These are phyloP conservation scores for Trisateles emortualis DNA, from an alignment of 2,888 invertebrate species.

Conservation along the genomic window DNA sequence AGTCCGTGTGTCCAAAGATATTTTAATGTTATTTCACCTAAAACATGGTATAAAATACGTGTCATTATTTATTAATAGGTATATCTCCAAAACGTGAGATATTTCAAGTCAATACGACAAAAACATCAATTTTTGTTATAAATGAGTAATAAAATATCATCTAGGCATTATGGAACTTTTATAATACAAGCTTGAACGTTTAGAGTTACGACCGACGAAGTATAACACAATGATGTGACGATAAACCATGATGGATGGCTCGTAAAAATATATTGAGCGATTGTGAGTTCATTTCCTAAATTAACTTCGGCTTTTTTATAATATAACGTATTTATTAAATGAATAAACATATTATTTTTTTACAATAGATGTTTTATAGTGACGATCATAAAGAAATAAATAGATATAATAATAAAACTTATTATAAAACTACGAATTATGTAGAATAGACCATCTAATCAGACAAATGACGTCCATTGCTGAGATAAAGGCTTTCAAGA, in stretches of 20 bases:
- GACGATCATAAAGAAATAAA: background rate
- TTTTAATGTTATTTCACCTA: background rate
- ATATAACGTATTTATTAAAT: slow-evolving; percentile 4
- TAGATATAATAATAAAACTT: too few species aligned
- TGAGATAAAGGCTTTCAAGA: too few species aligned
- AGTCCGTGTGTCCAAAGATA: background rate
- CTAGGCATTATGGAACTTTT: slow-evolving; percentile 41
- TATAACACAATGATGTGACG: slow-evolving; percentile 47
- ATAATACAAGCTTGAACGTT: slow-evolving; percentile 45
- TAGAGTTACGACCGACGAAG: slow-evolving; percentile 49
- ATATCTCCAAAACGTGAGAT: background rate
- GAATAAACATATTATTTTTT: background rate
- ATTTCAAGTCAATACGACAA: background rate
- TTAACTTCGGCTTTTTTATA: slow-evolving; percentile 42
- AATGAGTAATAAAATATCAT: slow-evolving; percentile 41
- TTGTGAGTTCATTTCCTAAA: slow-evolving; percentile 55
- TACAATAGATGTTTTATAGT: background rate
- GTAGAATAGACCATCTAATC: too few species aligned
- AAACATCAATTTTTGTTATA: slow-evolving; percentile 20
- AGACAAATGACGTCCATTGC: too few species aligned
- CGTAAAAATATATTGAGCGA: slow-evolving; percentile 57
- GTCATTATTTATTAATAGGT: background rate
- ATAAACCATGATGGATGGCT: slow-evolving; percentile 55
- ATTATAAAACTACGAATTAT: too few species aligned
- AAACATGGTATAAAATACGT: background rate